Conservation (phyloP, 2,797 vertebrate species). For the Xyrichtys novacula region DNA sequence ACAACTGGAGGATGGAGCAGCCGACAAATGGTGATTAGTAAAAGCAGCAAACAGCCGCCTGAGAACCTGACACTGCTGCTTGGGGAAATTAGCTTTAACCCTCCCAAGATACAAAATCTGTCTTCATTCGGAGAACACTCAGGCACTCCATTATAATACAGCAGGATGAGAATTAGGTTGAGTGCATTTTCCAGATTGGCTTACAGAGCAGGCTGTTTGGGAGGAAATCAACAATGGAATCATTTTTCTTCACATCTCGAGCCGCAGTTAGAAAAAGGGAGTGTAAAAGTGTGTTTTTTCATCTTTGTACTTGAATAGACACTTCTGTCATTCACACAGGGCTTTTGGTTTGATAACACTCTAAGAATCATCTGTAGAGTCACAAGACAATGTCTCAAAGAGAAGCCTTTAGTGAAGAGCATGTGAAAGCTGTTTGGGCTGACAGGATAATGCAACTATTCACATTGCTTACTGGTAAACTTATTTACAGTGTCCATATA, state of each 20-base stretch:
- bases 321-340: constrained; percentile 30
- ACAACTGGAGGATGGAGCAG: constrained; percentile 51
- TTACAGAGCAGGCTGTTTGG: constrained; percentile 43
- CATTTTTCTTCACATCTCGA: constrained; percentile 52
- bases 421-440: constrained; percentile 58
- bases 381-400: constrained; percentile 63
- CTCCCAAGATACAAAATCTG: constrained; percentile 66
- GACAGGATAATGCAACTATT: constrained; percentile 64
- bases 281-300: constrained; percentile 45
- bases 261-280: constrained; percentile 52
- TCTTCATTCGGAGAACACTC: constrained; percentile 63
- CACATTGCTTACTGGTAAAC: constrained; percentile 44
- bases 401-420: constrained; percentile 51
- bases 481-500: constrained; percentile 42
- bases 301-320: constrained; percentile 40
- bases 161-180: constrained; percentile 52
- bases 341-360: constrained; percentile 36
- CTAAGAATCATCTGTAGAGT: constrained; percentile 51
- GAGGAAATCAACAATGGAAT: constrained; percentile 54
- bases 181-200: constrained; percentile 62
- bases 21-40: constrained; percentile 63
- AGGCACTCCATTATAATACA: constrained; percentile 55
- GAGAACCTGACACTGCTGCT: constrained; percentile 60
- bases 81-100: constrained; percentile 61
- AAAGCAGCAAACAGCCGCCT: constrained; percentile 54